Base-by-base conservation (phyloP, 2,888 invertebrate genomes). In the Drosophila niveifrons region DNA sequence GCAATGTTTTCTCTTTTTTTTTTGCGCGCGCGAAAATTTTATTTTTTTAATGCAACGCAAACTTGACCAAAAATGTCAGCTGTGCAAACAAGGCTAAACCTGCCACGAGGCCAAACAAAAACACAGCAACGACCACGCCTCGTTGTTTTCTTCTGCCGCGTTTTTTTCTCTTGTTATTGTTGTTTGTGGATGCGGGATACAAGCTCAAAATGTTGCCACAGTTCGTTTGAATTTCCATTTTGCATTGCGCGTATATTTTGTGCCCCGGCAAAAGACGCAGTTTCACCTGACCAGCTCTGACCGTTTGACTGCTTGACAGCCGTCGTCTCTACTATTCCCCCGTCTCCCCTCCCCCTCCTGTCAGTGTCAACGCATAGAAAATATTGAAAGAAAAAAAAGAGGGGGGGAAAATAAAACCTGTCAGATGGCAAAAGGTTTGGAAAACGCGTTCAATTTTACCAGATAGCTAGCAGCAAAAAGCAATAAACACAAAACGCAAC, bases 401-500 rank as follows among this genome's bases (percentile, higher is more conserved):
- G 3, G 4, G 18, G 2, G 18, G 3, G 18, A 23, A 61, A 47
- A 29, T 43, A 13, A 41, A 31, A 46, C 55, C 62, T 55, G 41
- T 9, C n/a, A 9, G 23, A 3, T 10, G 15, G 28, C 34, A 56
- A 65, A 67, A 58, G 41, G 57, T 59, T 64, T 64, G 58, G 18
- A 69, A 75, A 75, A 72, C 58, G 58, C 61, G 66, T 76, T 70
- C 67, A 63, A 68, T 87, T 84, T 82, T 53, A 67, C 41, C 56
- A 46, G 34, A 46, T 71, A 64, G 66, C 72, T 50, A 66, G 59
- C 43, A 48, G 58, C 70, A 73, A 82, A 75, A 72, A 63, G 87
- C 87, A 89, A 85, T 87, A 87, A 87, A 87, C 78, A 82, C 88
- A 84, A 89, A 83, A 82, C 75, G 82, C 88, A 82, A 72, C 75